These are phyloP conservation scores for Nannospalax galili DNA, from an alignment of 2,113 vertebrate species.

Conservation along the genomic window DNA sequence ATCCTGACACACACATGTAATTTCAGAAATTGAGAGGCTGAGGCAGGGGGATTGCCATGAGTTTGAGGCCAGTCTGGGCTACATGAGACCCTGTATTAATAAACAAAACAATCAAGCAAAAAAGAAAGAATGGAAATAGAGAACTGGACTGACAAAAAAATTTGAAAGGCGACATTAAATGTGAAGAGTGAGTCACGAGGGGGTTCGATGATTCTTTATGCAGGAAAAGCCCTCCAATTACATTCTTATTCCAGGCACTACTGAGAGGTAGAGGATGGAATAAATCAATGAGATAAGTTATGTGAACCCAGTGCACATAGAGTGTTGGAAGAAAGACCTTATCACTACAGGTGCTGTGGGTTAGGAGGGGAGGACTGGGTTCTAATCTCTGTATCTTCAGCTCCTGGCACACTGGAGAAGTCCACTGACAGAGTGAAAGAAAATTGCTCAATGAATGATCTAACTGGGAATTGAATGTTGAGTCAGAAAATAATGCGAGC, in stretches of 20 bases:
- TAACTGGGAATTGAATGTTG: conserved; percentile 44
- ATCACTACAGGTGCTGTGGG: background rate
- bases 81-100: background rate
- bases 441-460: conserved; percentile 61
- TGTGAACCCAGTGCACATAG: background rate
- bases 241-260: background rate
- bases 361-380: background rate
- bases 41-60: background rate
- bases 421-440: background rate
- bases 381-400: background rate
- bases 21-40: background rate
- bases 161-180: background rate
- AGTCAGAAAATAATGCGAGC: conserved; percentile 37
- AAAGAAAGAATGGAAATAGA: background rate
- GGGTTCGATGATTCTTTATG: background rate
- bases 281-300: background rate
- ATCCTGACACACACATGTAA: background rate
- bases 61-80: background rate
- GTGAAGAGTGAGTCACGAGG: background rate
- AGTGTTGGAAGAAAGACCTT: background rate
- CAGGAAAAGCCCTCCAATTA: background rate
- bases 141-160: background rate
- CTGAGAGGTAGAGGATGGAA: background rate
- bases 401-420: background rate
- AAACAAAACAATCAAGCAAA: background rate